phyloP scores from a whole-genome alignment of 2,113 vertebrate species.

The Lota lota region DNA sequence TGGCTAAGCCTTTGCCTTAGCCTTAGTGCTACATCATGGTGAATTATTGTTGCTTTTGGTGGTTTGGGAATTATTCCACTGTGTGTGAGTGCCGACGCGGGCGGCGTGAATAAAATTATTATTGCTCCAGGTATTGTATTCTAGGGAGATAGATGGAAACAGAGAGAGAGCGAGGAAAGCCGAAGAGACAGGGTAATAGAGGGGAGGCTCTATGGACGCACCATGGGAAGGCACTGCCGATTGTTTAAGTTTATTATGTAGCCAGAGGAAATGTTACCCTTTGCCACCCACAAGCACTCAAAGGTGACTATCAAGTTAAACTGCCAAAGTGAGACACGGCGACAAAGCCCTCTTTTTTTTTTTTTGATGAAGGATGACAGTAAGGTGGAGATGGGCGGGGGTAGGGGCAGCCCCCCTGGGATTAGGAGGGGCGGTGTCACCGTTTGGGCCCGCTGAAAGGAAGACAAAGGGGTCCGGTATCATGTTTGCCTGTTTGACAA shows the following conservation, averaged over 20 bases:
- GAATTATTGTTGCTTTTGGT: constrained; percentile 1
- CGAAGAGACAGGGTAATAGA: constrained; percentile 38
- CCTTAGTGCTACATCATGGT: constrained; percentile 30
- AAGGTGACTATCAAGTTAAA: constrained; percentile 75
- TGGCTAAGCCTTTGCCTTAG: constrained; percentile 25
- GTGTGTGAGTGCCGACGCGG: background rate
- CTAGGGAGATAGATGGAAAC: constrained; percentile 48
- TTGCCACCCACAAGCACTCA: constrained; percentile 73
- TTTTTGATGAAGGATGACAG: constrained; percentile 71
- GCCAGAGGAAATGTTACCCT: constrained; percentile 70
- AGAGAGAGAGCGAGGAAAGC: constrained; percentile 38
- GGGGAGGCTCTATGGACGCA: constrained; percentile 37
- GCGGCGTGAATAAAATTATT: constrained; percentile 31
- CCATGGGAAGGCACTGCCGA: constrained; percentile 62
- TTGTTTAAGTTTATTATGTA: constrained; percentile 67
- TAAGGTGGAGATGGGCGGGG: constrained; percentile 61
- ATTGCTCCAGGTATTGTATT: constrained; percentile 41
- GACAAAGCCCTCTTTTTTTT: constrained; percentile 71
- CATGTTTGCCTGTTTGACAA: constrained; percentile 75
- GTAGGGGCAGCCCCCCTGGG: constrained; percentile 60
- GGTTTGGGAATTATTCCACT: constrained; percentile 46
- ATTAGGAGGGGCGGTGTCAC: constrained; percentile 75
- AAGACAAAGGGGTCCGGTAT: constrained; percentile 67
- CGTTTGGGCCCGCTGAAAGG: constrained; percentile 70
- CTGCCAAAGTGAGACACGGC: constrained; percentile 69